These are phyloP conservation scores for Portunus trituberculatus DNA, from an alignment of 1,140 invertebrate genomes.

Conservation along the genomic window DNA sequence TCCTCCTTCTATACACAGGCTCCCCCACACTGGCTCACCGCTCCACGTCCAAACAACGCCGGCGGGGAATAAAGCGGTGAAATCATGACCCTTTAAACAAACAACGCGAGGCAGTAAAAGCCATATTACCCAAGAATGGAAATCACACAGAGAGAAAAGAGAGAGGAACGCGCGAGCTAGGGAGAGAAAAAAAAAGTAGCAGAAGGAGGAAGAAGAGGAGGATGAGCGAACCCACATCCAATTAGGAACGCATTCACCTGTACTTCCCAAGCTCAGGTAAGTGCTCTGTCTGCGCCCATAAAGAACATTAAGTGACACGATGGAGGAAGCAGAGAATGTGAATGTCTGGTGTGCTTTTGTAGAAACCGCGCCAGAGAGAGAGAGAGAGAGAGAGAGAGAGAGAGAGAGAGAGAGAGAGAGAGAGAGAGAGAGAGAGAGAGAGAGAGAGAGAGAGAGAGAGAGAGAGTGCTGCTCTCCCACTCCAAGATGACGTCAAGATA, in stretches of 20 bases:
- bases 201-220: background rate
- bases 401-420: too few relatives aligned
- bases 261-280: background rate
- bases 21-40: background rate
- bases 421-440: too few relatives aligned
- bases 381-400: too few relatives aligned
- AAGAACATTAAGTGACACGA: background rate
- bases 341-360: background rate
- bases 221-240: background rate
- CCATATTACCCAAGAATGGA: background rate
- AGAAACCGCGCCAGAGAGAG: too few relatives aligned
- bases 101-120: background rate
- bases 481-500: too few relatives aligned
- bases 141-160: background rate
- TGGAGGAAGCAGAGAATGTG: background rate
- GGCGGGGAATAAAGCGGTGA: background rate
- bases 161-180: background rate
- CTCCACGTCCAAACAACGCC: background rate
- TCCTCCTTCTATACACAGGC: too few relatives aligned
- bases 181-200: background rate
- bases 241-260: slow-evolving; percentile 13
- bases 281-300: background rate
- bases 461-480: too few relatives aligned
- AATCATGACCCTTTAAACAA: background rate
- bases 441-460: too few relatives aligned